These are phyloP conservation scores for Iselma pallidipennis DNA, from an alignment of 2,888 invertebrate genomes.

Conservation along the genomic window DNA sequence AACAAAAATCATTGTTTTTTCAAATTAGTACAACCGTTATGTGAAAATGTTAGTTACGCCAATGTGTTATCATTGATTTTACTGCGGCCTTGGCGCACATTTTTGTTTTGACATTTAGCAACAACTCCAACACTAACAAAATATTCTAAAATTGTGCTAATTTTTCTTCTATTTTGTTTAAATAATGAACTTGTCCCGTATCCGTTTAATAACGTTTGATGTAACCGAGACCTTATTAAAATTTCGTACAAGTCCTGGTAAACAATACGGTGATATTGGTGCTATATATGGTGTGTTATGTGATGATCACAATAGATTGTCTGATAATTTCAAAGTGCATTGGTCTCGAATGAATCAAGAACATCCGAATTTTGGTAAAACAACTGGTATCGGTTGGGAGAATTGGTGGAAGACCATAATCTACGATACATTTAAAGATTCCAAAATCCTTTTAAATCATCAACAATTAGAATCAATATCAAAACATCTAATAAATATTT, in stretches of 20 bases:
- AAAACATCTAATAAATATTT: conserved; percentile 68
- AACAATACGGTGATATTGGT: conserved; percentile 78
- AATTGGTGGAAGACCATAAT: conserved; percentile 83
- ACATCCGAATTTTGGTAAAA: conserved; percentile 81
- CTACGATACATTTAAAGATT: conserved; percentile 64
- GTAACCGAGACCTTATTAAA: conserved; percentile 83
- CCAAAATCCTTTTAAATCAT: conserved; percentile 51
- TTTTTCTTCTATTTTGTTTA: not conserved
- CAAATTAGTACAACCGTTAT: too few relatives aligned
- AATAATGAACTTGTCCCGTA: conserved; percentile 57
- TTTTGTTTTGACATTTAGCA: not conserved
- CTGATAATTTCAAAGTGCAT: conserved; percentile 66
- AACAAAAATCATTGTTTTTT: too few relatives aligned
- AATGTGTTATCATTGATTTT: too few relatives aligned
- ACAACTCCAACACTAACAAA: too few relatives aligned
- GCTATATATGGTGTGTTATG: conserved; percentile 68
- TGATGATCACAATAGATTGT: conserved; percentile 60
- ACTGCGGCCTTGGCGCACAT: too few relatives aligned
- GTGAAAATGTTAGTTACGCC: too few relatives aligned
- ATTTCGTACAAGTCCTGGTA: conserved; percentile 70
- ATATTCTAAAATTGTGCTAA: too few relatives aligned
- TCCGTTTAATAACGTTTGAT: conserved; percentile 82
- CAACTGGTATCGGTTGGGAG: conserved; percentile 70
- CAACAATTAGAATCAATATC: conserved; percentile 60
- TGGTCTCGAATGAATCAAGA: conserved; percentile 67